Evolutionary conservation across 64 coral and sea anemone genomes (phyloP).

Genomic region (Platygyra sinensis): DNA sequence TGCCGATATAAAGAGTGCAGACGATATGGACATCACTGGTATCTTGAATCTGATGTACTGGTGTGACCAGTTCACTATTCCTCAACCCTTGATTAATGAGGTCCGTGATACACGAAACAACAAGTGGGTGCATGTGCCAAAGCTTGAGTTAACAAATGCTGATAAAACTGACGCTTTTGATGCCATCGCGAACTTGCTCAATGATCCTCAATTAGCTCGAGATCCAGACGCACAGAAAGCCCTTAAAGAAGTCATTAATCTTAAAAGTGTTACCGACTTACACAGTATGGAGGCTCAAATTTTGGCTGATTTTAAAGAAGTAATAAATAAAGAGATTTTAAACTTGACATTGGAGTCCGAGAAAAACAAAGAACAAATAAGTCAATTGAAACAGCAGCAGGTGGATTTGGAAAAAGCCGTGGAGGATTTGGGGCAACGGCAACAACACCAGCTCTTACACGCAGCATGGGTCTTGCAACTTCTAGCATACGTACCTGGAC

Average conservation of each 20-base stretch:
- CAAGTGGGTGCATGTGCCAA: slow-evolving; percentile 20
- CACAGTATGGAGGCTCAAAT: neutral
- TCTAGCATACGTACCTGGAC: too few species aligned
- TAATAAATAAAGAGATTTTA: neutral
- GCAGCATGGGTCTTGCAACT: too few species aligned
- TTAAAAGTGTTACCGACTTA: slow-evolving; percentile 1
- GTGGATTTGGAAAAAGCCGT: neutral
- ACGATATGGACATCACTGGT: slow-evolving; percentile 30
- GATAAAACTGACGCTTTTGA: slow-evolving; percentile 6
- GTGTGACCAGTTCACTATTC: slow-evolving; percentile 58
- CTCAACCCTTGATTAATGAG: slow-evolving; percentile 5
- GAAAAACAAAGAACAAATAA: neutral
- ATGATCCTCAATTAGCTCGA: slow-evolving; percentile 4
- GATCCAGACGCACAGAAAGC: slow-evolving; percentile 30
- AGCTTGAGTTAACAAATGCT: slow-evolving; percentile 18
- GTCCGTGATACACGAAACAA: slow-evolving; percentile 41
- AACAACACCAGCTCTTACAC: neutral
- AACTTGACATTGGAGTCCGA: neutral
- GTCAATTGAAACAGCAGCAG: neutral
- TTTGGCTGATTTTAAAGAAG: neutral
- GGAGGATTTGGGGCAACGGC: neutral
- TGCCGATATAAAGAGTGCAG: slow-evolving; percentile 1
- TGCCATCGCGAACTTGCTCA: slow-evolving; percentile 38
- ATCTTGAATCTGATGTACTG: slow-evolving; percentile 65
- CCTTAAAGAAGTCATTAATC: neutral